phyloP scores from a whole-genome alignment of 2,797 vertebrate genomes.

The Halcyon smyrnensis region DNA sequence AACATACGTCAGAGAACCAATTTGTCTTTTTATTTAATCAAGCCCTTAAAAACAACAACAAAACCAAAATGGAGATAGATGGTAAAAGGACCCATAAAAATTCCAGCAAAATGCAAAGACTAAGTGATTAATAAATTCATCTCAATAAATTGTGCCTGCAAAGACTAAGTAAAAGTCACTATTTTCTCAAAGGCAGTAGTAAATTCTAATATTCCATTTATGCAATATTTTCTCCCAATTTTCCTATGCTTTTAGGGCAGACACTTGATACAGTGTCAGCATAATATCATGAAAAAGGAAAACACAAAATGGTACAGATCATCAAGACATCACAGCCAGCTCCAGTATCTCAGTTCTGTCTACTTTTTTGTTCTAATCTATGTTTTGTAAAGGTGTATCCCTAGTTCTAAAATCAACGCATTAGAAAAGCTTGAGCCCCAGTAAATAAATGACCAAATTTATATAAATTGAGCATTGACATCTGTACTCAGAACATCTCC shows the following conservation, averaged over 20 bases:
- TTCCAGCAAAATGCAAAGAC: background rate
- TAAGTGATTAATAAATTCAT: background rate
- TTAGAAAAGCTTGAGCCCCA: background rate
- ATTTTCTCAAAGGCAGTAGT: background rate
- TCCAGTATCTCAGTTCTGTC: background rate
- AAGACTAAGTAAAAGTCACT: background rate
- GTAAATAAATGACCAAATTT: background rate
- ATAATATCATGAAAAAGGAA: background rate
- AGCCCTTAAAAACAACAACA: background rate
- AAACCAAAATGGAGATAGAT: background rate
- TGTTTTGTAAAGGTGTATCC: background rate
- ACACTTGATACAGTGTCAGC: background rate
- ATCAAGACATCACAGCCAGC: background rate
- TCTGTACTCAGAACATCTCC: background rate
- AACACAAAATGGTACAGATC: background rate
- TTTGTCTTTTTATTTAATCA: slow-evolving; percentile 14
- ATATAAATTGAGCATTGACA: background rate
- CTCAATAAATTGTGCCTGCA: background rate
- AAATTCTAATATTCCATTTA: background rate
- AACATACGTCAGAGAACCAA: background rate
- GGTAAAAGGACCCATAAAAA: background rate
- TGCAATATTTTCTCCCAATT: background rate
- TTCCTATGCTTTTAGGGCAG: background rate
- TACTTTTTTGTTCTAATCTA: background rate
- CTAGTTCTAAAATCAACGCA: background rate